A percentile compares a stretch with the other conserved stretches of the same genome.
phyloP scores from a whole-genome alignment of 2,888 invertebrate species.

The Polyommatus iphigenia region DNA sequence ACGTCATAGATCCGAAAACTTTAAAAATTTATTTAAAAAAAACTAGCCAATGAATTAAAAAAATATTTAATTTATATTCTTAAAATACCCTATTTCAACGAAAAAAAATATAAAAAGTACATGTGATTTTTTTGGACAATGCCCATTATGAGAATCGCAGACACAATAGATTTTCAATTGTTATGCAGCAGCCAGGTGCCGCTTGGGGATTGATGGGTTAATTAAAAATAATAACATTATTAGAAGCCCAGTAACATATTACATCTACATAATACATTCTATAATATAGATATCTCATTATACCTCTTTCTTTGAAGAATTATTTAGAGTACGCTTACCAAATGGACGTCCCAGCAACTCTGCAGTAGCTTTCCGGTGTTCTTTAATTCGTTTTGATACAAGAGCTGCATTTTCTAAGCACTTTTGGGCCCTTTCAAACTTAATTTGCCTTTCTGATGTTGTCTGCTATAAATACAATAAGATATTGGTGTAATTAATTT shows the following conservation, averaged over 20 bases:
- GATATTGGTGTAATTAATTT: neutral
- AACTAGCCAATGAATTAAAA: too few species aligned
- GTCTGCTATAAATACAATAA: slow-evolving; percentile 42
- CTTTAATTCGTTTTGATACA: slow-evolving; percentile 74
- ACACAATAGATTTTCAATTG: too few species aligned
- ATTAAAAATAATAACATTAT: neutral
- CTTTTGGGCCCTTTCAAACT: slow-evolving; percentile 72
- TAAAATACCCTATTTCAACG: too few species aligned
- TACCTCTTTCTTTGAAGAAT: neutral
- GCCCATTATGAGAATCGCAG: too few species aligned
- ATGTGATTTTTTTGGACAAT: too few species aligned
- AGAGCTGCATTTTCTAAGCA: slow-evolving; percentile 76
- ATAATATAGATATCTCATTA: too few species aligned
- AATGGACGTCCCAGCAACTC: slow-evolving; percentile 70
- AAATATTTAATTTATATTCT: too few species aligned
- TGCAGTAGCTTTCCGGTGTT: slow-evolving; percentile 74
- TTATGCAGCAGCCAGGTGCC: too few species aligned
- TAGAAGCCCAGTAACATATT: neutral
- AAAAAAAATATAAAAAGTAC: too few species aligned
- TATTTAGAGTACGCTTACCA: slow-evolving; percentile 49
- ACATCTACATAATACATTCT: neutral
- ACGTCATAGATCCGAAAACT: too few species aligned
- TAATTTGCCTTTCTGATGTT: slow-evolving; percentile 68
- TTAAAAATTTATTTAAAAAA: too few species aligned
- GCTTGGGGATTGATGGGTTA: too few species aligned